Base-by-base conservation (phyloP, 2,113 vertebrate genomes). In the Formicarius rufipectus region DNA sequence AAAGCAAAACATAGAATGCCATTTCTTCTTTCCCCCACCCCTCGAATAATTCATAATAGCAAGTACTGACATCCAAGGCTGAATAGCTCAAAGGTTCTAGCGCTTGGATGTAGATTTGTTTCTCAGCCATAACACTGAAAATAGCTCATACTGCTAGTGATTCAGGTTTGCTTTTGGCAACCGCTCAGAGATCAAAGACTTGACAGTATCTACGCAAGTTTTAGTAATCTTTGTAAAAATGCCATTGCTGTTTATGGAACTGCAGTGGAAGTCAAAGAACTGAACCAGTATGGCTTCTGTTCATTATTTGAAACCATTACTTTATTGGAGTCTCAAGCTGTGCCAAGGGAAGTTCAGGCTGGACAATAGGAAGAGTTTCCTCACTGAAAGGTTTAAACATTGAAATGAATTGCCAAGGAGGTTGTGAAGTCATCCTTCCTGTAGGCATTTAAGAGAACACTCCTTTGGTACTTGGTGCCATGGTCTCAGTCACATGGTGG, bases 191-290 rank as follows among this genome's bases (percentile, higher is more conserved):
- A 72, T 28, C 52, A 75, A 24, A 68, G 49, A 91, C 73, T 47
- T 25, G n/a, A 37, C 23, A 47, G 63, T 67, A 35, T 30, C 21
- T 25, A 45, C 4, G 4, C 44, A 62, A 45, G 67, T 94, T 91
- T 67, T 35, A 71, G 62, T 18, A 10, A 90, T 45, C 47, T 86
- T 62, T 42, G 35, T 63, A 77, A 88, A 85, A 92, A 74, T 37
- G 24, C 31, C 53, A 52, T 60, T 85, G 66, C 71, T 33, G 45
- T 83, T 94, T 87, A 62, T 58, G 71, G 66, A 87, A 56, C 77
- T 49, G 44, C 47, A 81, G 15, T 10, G 20, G 20, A 73, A 93
- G 37, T 22, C 3, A 2, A 69, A 62, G 59, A 79, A 81, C 73
- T 0, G 2, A 79, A 60, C 21, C 5, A 56, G 52, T 15, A 55